These are phyloP conservation scores for Serranus cabrilla DNA, from an alignment of 2,797 vertebrate species.

Conservation along the genomic window DNA sequence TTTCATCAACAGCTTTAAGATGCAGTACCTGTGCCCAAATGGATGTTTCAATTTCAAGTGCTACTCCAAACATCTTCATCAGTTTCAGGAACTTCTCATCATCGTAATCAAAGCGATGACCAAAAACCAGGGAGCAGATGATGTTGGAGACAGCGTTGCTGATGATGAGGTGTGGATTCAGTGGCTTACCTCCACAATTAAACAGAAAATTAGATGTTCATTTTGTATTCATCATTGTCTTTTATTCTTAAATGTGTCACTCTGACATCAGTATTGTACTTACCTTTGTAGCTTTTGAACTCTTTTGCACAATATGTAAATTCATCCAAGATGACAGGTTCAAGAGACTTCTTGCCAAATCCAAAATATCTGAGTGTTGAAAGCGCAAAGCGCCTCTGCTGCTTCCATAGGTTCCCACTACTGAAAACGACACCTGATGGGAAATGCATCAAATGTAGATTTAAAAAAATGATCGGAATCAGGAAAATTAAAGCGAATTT, in stretches of 20 bases:
- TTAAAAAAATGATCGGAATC: too few relatives aligned
- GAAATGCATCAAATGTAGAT: background rate
- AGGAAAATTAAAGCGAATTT: too few relatives aligned
- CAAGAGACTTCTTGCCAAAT: too few relatives aligned
- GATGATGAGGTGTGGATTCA: constrained; percentile 77
- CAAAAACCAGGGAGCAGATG: constrained; percentile 84
- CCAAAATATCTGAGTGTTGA: too few relatives aligned
- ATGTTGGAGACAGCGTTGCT: constrained; percentile 79
- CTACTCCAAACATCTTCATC: fast-evolving
- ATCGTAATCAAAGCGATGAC: constrained; percentile 80
- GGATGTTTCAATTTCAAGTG: constrained; percentile 1
- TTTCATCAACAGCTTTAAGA: background rate
- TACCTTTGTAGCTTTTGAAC: too few relatives aligned
- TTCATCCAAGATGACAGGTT: too few relatives aligned
- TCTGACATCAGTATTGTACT: background rate
- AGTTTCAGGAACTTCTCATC: constrained; percentile 43
- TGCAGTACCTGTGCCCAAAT: constrained; percentile 50
- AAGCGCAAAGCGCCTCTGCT: constrained; percentile 63
- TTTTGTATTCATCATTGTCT: too few relatives aligned
- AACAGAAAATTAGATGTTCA: background rate
- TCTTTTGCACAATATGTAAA: constrained; percentile 32
- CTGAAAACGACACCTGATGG: constrained; percentile 69
- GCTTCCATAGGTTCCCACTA: constrained; percentile 71
- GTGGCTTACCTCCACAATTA: constrained; percentile 71
- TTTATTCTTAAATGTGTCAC: too few relatives aligned